A percentile compares a stretch with the other conserved stretches of the same genome.
These are phyloP conservation scores for Intellagama lesueurii DNA, from an alignment of 2,797 vertebrate genomes.

Conservation along the genomic window DNA sequence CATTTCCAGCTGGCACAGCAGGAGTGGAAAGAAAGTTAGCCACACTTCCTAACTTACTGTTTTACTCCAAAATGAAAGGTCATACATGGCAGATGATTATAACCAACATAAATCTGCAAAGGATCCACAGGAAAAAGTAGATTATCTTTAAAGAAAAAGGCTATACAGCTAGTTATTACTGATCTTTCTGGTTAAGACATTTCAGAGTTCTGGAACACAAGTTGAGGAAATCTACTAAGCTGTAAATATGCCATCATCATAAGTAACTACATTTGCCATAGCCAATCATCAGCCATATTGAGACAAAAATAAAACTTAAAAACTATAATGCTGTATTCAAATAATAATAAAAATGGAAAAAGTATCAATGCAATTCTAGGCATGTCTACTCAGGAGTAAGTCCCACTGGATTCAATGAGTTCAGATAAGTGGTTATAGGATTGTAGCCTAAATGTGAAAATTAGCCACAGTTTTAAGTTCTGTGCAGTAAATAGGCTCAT, in stretches of 20 bases:
- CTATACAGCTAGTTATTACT: not conserved
- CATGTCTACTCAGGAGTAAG: not conserved
- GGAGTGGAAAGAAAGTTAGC: not conserved
- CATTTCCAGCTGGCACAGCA: not conserved
- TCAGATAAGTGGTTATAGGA: not conserved
- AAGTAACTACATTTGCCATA: conserved; percentile 4
- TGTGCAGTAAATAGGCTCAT: not conserved
- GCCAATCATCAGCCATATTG: not conserved
- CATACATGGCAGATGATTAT: not conserved
- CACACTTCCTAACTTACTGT: not conserved
- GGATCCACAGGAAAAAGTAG: conserved; percentile 1
- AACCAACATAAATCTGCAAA: not conserved
- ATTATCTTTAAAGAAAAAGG: conserved; percentile 12
- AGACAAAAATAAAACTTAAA: conserved; percentile 5
- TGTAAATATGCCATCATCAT: not conserved
- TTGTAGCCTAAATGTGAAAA: conserved; percentile 15
- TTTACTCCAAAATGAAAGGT: conserved; percentile 12
- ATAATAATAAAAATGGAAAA: conserved; percentile 13
- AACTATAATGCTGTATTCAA: not conserved
- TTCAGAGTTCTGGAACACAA: conserved; percentile 13
- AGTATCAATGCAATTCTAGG: not conserved
- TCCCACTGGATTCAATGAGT: not conserved
- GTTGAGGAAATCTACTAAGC: not conserved
- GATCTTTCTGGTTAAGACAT: conserved; percentile 5
- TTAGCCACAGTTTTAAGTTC: not conserved